Evolutionary conservation across 2,888 invertebrate species (phyloP), one percentile per base, ranked within the genome.

Genomic region (Linnaemya tessellans): DNA sequence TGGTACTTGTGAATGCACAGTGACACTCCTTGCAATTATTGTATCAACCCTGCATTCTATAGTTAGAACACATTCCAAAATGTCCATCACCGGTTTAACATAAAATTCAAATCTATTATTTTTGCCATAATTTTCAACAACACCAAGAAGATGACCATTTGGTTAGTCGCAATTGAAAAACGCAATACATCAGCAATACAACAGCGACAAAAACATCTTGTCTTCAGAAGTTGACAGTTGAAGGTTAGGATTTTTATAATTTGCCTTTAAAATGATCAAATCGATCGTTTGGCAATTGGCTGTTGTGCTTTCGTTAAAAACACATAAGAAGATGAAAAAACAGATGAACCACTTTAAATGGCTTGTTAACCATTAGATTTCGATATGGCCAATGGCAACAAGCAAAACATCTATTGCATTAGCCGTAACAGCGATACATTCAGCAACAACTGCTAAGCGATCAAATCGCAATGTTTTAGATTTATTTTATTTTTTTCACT

Each of bases 311-410:
- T 56, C 49, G 56, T 78, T 70, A 13, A 25, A 51, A 20, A 67
- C n/a, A 49, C 30, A 51, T 13, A 30, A 70, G 1, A 25, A 30
- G 4, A 18, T 11, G 1, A 46, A 56, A 60, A 54, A 49, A 70
- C 60, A 67, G 79, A 85, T 85, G 85, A 85, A 82, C 85, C 79
- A 85, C 82, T 85, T 85, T 80, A 80, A 82, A 82, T 85, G 79
- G 79, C 41, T 84, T 73, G 68, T 64, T 62, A 70, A 46, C 49
- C 68, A 67, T 56, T 73, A 43, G 62, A 67, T 84, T 62, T 81
- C 74, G 49, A 49, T 73, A 73, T 78, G 77, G 80, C 67, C 70
- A 64, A 70, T 70, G 51, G 74, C 49, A 70, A 49, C 41, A 83
- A 43, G 20, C 35, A 79, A 41, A 10, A 64, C 22, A 64, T 25